Percentiles rank a stretch among this genome's conserved stretches.
These are phyloP conservation scores for Drosophila phalerata DNA, from an alignment of 2,888 invertebrate genomes.

Conservation along the genomic window DNA sequence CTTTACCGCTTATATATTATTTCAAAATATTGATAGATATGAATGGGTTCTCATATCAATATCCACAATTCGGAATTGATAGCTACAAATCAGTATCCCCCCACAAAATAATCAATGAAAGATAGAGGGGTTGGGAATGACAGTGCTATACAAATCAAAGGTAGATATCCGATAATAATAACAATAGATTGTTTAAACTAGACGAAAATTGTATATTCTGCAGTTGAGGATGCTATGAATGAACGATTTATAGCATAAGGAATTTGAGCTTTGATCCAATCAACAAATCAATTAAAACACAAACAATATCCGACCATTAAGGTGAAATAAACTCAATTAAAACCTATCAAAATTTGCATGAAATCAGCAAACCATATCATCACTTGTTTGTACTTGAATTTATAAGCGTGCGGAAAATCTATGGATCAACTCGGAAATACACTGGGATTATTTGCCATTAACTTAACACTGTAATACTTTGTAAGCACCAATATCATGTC, in stretches of 20 bases:
- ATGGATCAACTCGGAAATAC: neutral
- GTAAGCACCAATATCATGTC: neutral
- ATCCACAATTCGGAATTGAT: conserved; percentile 10
- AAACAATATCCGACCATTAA: neutral
- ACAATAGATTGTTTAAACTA: conserved; percentile 16
- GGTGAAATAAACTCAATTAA: conserved; percentile 4
- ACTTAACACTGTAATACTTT: neutral
- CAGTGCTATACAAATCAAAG: conserved; percentile 8
- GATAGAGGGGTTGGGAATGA: neutral
- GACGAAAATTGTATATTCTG: neutral
- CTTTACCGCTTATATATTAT: conserved; percentile 15
- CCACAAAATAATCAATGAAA: conserved; percentile 1
- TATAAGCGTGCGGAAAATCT: neutral
- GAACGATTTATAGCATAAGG: conserved; percentile 9
- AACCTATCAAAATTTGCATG: conserved; percentile 1
- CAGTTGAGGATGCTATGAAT: neutral
- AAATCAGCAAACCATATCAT: conserved; percentile 2
- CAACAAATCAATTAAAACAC: neutral
- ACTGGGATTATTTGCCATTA: neutral
- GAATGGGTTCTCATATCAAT: conserved; percentile 18
- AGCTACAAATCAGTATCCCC: conserved; percentile 11
- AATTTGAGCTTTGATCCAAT: conserved; percentile 17
- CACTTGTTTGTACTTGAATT: neutral
- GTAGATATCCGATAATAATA: conserved; percentile 25
- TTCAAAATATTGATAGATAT: conserved; percentile 36